Evolutionary conservation across 2,797 vertebrate genomes (phyloP).

Genomic region (Amniataba percoides): DNA sequence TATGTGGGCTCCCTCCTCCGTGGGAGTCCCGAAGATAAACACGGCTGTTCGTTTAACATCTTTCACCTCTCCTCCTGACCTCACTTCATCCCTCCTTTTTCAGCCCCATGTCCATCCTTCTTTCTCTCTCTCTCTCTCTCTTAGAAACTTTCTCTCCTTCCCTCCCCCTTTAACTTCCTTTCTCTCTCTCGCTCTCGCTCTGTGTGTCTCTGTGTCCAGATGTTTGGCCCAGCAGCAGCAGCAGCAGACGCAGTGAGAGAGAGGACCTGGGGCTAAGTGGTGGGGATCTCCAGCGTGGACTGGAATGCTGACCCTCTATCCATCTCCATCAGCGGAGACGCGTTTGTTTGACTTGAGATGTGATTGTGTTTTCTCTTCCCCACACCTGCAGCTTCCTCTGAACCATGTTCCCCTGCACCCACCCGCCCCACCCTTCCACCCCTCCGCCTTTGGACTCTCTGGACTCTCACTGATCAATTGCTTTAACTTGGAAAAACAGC

Average conservation of each 20-base stretch:
- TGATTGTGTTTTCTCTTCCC: constrained; percentile 85
- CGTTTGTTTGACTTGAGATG: constrained; percentile 84
- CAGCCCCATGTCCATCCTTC: constrained; percentile 15
- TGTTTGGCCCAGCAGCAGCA: constrained; percentile 69
- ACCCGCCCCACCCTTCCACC: constrained; percentile 24
- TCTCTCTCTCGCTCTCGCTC: constrained; percentile 3
- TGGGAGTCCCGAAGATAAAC: constrained; percentile 73
- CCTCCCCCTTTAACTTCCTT: constrained; percentile 34
- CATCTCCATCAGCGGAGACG: constrained; percentile 82
- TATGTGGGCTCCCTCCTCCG: constrained; percentile 67
- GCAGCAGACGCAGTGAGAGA: constrained; percentile 41
- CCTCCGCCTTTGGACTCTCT: constrained; percentile 48
- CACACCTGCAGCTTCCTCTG: constrained; percentile 86
- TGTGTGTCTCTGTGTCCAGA: constrained; percentile 61
- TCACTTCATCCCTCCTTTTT: constrained; percentile 53
- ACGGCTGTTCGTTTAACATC: constrained; percentile 65
- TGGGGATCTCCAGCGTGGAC: constrained; percentile 76
- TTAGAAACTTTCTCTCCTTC: constrained; percentile 38
- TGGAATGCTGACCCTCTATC: constrained; percentile 85
- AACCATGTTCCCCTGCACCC: constrained; percentile 44
- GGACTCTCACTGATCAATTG: constrained; percentile 73
- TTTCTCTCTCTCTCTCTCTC: constrained; percentile 24
- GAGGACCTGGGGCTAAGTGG: constrained; percentile 49
- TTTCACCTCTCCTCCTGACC: constrained; percentile 69
- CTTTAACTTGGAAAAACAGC: constrained; percentile 72